phyloP scores from a whole-genome alignment of 2,888 invertebrate genomes.

The Unio pictorum region DNA sequence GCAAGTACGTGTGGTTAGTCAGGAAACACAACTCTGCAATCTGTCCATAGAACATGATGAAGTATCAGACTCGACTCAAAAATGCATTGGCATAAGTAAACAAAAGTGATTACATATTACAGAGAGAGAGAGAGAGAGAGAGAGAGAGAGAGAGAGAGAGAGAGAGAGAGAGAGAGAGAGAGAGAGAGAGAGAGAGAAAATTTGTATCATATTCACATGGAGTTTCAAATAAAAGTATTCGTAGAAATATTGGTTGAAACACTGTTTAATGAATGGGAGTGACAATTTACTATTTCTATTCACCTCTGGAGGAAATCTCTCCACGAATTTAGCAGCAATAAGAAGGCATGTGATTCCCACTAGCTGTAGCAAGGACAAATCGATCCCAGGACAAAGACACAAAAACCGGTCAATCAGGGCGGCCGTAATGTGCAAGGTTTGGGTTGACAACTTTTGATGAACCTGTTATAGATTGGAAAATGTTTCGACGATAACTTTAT shows the following conservation, averaged over 20 bases:
- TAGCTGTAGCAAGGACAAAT: slow-evolving; percentile 48
- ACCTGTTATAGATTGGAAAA: slow-evolving; percentile 25
- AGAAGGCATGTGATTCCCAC: slow-evolving; percentile 57
- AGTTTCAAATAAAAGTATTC: no score
- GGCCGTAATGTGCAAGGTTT: slow-evolving; percentile 54
- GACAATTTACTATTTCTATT: neutral
- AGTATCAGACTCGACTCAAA: neutral
- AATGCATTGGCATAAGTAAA: neutral
- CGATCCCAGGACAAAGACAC: slow-evolving; percentile 19
- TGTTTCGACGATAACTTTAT: no score
- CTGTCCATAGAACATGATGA: slow-evolving; percentile 16
- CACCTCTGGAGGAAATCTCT: slow-evolving; percentile 60
- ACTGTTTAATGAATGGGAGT: neutral
- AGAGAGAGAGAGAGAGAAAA: neutral
- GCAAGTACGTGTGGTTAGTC: slow-evolving; percentile 58
- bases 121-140: no score
- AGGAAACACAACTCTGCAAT: slow-evolving; percentile 52
- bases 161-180: neutral
- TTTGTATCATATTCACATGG: no score
- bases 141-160: neutral
- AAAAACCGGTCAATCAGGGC: slow-evolving; percentile 52
- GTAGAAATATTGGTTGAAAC: no score
- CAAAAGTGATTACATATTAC: neutral
- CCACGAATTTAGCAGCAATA: slow-evolving; percentile 57
- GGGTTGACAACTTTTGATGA: slow-evolving; percentile 52